Evolutionary conservation across 1,140 invertebrate genomes (phyloP), one percentile per base, ranked within the genome.

Genomic region (Macrotrachela quadricornifera): DNA sequence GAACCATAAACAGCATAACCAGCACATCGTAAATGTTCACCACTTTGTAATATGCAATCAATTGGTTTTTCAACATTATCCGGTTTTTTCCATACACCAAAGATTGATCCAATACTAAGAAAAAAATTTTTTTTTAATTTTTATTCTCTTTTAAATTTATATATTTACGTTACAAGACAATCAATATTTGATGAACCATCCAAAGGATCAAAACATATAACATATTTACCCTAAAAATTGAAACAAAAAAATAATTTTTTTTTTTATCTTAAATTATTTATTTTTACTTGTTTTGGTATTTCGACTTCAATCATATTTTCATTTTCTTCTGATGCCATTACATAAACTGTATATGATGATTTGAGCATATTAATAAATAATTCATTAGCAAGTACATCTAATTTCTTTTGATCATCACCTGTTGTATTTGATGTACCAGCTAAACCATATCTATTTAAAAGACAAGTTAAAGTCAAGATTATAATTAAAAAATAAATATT

Each of bases 121-220:
- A n/a, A n/a, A n/a, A n/a, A n/a, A n/a, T n/a, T n/a, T n/a, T n/a
- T n/a, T n/a, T n/a, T n/a, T n/a, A n/a, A n/a, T n/a, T n/a, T n/a
- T n/a, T n/a, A n/a, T n/a, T n/a, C n/a, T n/a, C n/a, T n/a, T n/a
- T n/a, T n/a, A n/a, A n/a, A n/a, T n/a, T n/a, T n/a, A n/a, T n/a
- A n/a, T n/a, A n/a, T n/a, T n/a, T n/a, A n/a, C 0, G 92, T 96
- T 0, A 92, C 90, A 1, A 97, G 74, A 64, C 92, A 97, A 63
- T 99, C 94, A 60, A 99, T 99, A 65, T 99, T 99, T 0, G 92
- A 97, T 0, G 91, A 96, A 8, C 94, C 92, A 71, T 99, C 94
- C 46, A 99, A 71, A 0, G 94, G 94, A 73, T 99, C 94, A 71
- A 99, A 99, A 60, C 84, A 88, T 0, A 99, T 88, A 53, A 99